Base-by-base conservation (phyloP, 2,888 invertebrate genomes). In the Tetramorium bicarinatum region DNA sequence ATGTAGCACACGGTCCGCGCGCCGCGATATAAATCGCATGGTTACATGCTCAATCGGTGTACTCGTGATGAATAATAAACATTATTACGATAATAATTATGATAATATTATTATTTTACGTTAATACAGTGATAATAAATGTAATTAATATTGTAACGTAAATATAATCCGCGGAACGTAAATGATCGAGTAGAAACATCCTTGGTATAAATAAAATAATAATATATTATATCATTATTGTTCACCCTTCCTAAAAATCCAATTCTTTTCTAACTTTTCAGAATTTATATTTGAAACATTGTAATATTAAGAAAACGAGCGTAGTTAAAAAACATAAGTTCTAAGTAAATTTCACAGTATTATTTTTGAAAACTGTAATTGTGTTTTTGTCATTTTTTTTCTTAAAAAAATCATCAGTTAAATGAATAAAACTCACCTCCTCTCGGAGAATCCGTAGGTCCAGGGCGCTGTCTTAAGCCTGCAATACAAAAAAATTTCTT, bases 371-470 rank as follows among this genome's bases (percentile, higher is more conserved):
- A 7, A 29, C 15, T 34, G 8, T 38, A 11, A 6, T 62, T 13
- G 15, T 4, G 9, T 6, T 21, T 34, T 41, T 54, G 0, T 52
- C 11, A 18, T 62, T 11, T 7, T 11, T 49, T 7, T 21, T 62
- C 9, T 47, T 44, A 41, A 29, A 71, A 71, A 41, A 56, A 56
- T 41, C 1, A 41, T 25, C 1, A 1, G 11, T 44, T 8, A 34
- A 34, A 11, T 6, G 18, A 15, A 15, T 6, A n/a, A 74, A 64
- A 92, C 92, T 92, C 67, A 94, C 94, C 93, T 87, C 93, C 92
- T 89, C 92, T 91, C 59, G 94, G 92, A 67, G 93, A 88, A 77
- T 94, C 94, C 69, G 94, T 94, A 74, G 93, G 89, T 25, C 92
- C 92, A 34, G 87, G 80, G 21, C 93, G 93, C 77, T 94, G 94